phyloP scores from a whole-genome alignment of 2,888 invertebrate species.

The Hirudinaria manillensis region DNA sequence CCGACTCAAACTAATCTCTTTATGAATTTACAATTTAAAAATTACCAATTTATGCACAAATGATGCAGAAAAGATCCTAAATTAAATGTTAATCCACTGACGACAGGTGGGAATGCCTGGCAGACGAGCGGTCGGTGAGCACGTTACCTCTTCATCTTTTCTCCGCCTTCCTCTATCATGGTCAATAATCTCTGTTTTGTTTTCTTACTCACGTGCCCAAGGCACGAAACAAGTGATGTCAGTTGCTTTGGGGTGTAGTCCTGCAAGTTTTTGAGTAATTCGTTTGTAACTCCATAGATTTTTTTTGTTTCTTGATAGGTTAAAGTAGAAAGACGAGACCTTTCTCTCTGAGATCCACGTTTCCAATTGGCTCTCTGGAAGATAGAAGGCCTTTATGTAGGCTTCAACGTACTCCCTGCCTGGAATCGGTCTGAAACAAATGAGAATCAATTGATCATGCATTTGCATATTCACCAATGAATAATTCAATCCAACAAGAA shows the following conservation, averaged over 20 bases:
- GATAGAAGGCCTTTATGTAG: constrained; percentile 92
- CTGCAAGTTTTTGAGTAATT: constrained; percentile 51
- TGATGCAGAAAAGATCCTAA: too few relatives aligned
- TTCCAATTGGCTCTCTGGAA: constrained; percentile 79
- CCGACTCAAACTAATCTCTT: neutral
- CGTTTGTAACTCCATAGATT: neutral
- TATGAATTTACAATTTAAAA: neutral
- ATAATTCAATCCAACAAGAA: neutral
- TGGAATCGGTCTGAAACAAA: constrained; percentile 64
- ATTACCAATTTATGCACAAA: too few relatives aligned
- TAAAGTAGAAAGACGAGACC: constrained; percentile 51
- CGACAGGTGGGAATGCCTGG: too few relatives aligned
- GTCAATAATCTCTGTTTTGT: constrained; percentile 71
- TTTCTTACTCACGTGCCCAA: constrained; percentile 81
- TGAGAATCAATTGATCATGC: neutral
- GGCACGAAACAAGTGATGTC: constrained; percentile 73
- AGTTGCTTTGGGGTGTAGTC: constrained; percentile 86
- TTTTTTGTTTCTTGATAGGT: neutral
- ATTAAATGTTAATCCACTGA: too few relatives aligned
- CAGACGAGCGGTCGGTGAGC: too few relatives aligned
- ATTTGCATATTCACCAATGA: too few relatives aligned
- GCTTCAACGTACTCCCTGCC: constrained; percentile 83
- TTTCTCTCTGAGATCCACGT: constrained; percentile 78
- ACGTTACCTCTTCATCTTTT: constrained; percentile 4
- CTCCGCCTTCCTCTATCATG: constrained; percentile 60